A percentile compares a stretch with the other conserved stretches of the same genome.
These are phyloP conservation scores for Caenorhabditis drosophilae DNA, from an alignment of 2,888 invertebrate species.

Conservation along the genomic window DNA sequence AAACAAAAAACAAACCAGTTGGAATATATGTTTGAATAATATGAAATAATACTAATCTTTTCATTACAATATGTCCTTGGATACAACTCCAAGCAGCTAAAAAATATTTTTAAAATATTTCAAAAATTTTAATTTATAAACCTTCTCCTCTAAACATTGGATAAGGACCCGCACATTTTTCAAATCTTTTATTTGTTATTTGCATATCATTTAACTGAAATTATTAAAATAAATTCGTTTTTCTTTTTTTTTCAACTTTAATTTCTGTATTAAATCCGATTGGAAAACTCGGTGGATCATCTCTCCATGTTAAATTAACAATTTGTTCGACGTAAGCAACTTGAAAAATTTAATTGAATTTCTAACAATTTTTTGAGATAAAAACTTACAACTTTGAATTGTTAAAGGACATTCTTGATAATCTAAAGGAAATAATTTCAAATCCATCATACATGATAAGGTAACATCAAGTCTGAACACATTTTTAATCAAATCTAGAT, in stretches of 20 bases:
- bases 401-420: conserved; percentile 63
- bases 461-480: conserved; percentile 66
- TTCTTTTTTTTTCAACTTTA: conserved; percentile 17
- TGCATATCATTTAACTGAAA: conserved; percentile 66
- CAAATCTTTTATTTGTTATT: conserved; percentile 53
- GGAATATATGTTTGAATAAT: conserved; percentile 69
- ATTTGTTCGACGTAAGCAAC: conserved; percentile 68
- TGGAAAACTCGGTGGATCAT: conserved; percentile 61
- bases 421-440: conserved; percentile 62
- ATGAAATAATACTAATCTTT: conserved; percentile 64
- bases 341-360: conserved; percentile 17
- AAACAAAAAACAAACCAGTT: no score
- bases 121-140: conserved; percentile 7
- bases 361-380: not conserved
- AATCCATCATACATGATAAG: conserved; percentile 63
- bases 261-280: conserved; percentile 64
- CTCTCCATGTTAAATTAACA: conserved; percentile 66
- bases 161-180: conserved; percentile 60
- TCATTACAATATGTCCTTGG: conserved; percentile 65
- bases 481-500: not conserved
- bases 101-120: conserved; percentile 8
- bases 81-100: conserved; percentile 66
- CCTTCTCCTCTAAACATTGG: conserved; percentile 68
- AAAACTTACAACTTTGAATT: conserved; percentile 65
- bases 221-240: not conserved